Evolutionary conservation across 2,797 vertebrate genomes (phyloP).

Genomic region (Poecilia gillii): DNA sequence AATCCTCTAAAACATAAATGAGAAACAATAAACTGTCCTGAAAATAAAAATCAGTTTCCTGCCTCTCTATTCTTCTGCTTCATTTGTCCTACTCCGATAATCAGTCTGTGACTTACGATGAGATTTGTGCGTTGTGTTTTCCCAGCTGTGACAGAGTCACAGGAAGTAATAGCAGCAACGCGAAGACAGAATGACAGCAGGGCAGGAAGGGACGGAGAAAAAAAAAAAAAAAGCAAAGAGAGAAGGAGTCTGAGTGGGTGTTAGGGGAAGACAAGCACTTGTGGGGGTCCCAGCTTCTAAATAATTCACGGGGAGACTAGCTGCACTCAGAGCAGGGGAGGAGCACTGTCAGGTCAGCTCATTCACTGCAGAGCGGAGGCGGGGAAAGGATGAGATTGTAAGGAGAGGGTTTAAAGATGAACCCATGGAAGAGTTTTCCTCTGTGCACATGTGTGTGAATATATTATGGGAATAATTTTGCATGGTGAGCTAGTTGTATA

Average conservation of each 20-base stretch:
- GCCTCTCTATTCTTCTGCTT: neutral
- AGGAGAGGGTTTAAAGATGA: slow-evolving; percentile 32
- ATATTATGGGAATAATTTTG: slow-evolving; percentile 18
- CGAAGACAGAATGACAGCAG: slow-evolving; percentile 60
- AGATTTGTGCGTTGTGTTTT: slow-evolving; percentile 28
- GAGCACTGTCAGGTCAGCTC: slow-evolving; percentile 81
- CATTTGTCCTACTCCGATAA: slow-evolving; percentile 8
- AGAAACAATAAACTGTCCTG: neutral
- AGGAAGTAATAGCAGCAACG: slow-evolving; percentile 41
- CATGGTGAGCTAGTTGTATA: slow-evolving; percentile 12
- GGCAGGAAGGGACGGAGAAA: slow-evolving; percentile 49
- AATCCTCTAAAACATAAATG: neutral
- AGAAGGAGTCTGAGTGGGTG: slow-evolving; percentile 51
- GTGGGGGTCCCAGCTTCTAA: slow-evolving; percentile 83
- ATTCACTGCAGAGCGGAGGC: slow-evolving; percentile 68
- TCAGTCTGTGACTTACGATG: slow-evolving; percentile 18
- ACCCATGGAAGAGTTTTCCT: slow-evolving; percentile 32
- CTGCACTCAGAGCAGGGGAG: slow-evolving; percentile 79
- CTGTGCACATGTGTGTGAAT: slow-evolving; percentile 14
- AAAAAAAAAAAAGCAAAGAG: neutral
- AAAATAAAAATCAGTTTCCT: neutral
- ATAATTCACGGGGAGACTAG: slow-evolving; percentile 82
- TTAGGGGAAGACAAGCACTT: slow-evolving; percentile 75
- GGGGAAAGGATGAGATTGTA: slow-evolving; percentile 35
- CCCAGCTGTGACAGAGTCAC: slow-evolving; percentile 39